Evolutionary conservation across 2,113 vertebrate genomes (phyloP).

Genomic region (Microcebus jonahi): DNA sequence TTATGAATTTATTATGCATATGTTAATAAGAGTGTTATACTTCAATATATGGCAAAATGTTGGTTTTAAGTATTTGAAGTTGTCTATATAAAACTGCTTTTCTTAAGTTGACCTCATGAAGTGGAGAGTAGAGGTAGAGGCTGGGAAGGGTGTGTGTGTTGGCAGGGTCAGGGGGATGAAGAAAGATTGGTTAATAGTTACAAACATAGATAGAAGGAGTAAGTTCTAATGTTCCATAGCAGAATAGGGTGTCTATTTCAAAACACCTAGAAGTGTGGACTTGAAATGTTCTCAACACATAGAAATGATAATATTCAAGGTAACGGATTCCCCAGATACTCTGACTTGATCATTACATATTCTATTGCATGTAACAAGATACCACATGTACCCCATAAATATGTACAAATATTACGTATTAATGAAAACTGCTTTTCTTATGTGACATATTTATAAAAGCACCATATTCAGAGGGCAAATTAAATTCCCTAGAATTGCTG

Average conservation of each 20-base stretch:
- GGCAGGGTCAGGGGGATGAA: background rate
- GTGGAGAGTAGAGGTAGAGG: background rate
- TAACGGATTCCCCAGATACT: background rate
- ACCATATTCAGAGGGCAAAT: background rate
- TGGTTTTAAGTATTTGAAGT: slow-evolving; percentile 44
- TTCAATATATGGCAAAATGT: background rate
- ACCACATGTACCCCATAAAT: background rate
- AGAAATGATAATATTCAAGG: background rate
- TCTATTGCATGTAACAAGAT: background rate
- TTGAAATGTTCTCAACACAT: background rate
- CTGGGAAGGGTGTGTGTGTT: background rate
- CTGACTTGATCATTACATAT: background rate
- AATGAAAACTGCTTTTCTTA: background rate
- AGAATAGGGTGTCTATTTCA: background rate
- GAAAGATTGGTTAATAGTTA: background rate
- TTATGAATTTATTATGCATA: slow-evolving; percentile 20
- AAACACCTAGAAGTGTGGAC: background rate
- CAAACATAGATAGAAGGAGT: background rate
- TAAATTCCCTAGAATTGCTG: background rate
- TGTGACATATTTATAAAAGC: slow-evolving; percentile 27
- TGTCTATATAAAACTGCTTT: background rate
- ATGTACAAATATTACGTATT: background rate
- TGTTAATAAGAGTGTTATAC: background rate
- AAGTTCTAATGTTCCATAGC: background rate
- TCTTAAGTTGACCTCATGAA: background rate